These are phyloP conservation scores for Laticauda colubrina DNA, from an alignment of 2,113 vertebrate species.

Conservation along the genomic window DNA sequence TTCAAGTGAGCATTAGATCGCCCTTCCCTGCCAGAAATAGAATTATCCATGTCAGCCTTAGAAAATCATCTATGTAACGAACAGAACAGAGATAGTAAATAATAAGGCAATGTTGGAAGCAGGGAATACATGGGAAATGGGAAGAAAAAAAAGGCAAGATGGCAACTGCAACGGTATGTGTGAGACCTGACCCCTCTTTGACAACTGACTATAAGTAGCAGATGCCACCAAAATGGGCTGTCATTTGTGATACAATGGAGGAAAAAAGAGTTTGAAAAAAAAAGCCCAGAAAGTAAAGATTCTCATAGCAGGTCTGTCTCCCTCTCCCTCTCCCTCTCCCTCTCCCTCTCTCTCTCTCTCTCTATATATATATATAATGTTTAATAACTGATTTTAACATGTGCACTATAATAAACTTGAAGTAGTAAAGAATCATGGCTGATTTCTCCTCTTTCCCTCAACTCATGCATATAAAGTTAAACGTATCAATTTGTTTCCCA, in stretches of 20 bases:
- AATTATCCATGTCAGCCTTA: slow-evolving; percentile 49
- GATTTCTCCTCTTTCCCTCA: background rate
- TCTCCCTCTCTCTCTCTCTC: too few species aligned
- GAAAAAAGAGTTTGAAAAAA: background rate
- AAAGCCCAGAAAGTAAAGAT: background rate
- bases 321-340: too few species aligned
- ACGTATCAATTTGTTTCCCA: too few species aligned
- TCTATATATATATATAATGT: too few species aligned
- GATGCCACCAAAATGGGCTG: background rate
- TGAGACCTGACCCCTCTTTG: background rate
- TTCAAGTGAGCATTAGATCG: slow-evolving; percentile 92
- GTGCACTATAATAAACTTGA: background rate
- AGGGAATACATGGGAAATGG: background rate
- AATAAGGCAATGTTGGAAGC: background rate
- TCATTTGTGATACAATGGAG: background rate
- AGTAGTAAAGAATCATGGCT: background rate
- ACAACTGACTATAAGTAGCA: background rate
- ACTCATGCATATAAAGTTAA: background rate
- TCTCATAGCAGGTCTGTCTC: background rate
- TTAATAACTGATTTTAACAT: background rate
- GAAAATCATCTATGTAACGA: slow-evolving; percentile 11
- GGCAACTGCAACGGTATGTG: background rate
- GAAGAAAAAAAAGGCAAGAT: background rate
- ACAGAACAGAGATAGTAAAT: background rate
- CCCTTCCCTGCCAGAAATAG: slow-evolving; percentile 83